Percentiles rank a stretch among this genome's conserved stretches.
phyloP scores from a whole-genome alignment of 2,113 vertebrate species.

The Dicrurus megarhynchus region DNA sequence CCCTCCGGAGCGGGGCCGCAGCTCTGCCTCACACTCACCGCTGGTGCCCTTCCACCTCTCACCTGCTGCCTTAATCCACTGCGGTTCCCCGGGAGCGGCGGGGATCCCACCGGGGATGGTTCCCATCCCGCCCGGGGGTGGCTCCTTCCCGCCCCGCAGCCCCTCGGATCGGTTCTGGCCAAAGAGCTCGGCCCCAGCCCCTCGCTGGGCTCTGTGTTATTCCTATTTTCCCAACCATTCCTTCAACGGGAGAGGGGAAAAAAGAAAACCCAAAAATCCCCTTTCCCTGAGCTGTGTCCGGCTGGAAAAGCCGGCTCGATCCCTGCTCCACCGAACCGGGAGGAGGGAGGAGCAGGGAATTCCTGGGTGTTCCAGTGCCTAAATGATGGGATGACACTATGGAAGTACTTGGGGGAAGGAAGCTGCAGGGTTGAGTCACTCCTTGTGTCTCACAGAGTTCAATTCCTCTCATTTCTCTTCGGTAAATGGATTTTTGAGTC shows the following conservation, averaged over 20 bases:
- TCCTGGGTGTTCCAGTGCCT: background rate
- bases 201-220: background rate
- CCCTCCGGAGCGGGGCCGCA: background rate
- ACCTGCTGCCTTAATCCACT: conserved; percentile 48
- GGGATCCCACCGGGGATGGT: background rate
- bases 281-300: background rate
- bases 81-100: background rate
- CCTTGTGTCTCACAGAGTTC: background rate
- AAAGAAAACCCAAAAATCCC: too few relatives aligned
- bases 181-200: background rate
- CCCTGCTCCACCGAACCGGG: background rate
- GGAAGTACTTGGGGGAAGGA: background rate
- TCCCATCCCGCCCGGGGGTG: background rate
- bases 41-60: background rate
- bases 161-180: accelerated
- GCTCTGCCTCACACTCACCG: background rate
- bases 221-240: background rate
- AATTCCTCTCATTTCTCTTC: background rate
- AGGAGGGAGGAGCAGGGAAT: background rate
- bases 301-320: background rate
- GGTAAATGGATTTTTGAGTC: background rate
- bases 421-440: background rate
- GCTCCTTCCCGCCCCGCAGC: background rate
- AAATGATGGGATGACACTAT: background rate
- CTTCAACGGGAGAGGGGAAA: background rate